Conservation (phyloP, 2,797 vertebrate species). For the Labeo calbasu region DNA sequence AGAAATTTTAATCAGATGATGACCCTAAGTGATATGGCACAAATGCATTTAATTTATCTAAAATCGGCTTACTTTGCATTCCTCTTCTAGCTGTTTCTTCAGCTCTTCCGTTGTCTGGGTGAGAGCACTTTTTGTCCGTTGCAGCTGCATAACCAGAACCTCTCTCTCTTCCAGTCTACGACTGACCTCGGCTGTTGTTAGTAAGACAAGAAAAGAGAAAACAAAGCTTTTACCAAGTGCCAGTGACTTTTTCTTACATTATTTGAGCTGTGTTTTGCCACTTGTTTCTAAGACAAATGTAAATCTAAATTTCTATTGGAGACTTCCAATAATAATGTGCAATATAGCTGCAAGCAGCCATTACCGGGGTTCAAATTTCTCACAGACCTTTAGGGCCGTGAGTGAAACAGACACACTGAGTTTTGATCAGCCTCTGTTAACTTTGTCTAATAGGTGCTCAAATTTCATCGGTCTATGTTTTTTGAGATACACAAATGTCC, state of each 20-base stretch:
- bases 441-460: no score
- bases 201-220: neutral
- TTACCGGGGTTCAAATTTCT: no score
- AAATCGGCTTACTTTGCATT: constrained; percentile 73
- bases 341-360: no score
- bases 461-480: no score
- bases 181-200: constrained; percentile 76
- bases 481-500: no score
- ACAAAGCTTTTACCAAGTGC: neutral
- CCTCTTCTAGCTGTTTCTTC: constrained; percentile 85
- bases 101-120: constrained; percentile 81
- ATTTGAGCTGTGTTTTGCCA: neutral
- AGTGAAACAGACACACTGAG: no score
- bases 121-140: constrained; percentile 78
- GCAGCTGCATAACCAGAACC: constrained; percentile 78
- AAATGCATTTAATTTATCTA: neutral
- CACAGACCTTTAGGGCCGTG: no score
- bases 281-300: neutral
- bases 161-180: constrained; percentile 85
- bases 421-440: no score
- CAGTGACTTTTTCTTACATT: neutral
- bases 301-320: neutral
- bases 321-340: neutral
- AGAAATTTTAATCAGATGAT: neutral
- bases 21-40: neutral